Conservation (phyloP, 2,888 invertebrate genomes). For the Matsumyia berberina region DNA sequence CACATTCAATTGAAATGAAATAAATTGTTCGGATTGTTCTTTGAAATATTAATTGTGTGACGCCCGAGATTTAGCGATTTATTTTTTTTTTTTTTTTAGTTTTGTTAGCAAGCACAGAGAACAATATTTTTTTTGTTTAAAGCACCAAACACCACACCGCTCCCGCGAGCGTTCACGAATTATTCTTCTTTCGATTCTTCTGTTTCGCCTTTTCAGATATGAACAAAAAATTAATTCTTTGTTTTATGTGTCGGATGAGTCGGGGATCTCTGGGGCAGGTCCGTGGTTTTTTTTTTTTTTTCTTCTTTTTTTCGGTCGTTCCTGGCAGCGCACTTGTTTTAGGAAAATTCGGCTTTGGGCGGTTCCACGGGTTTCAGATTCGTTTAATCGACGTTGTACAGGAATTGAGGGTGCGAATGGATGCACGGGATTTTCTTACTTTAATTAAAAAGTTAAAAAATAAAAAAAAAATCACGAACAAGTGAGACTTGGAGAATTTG, state of each 20-base stretch:
- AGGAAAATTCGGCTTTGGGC: constrained; percentile 69
- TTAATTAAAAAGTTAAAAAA: constrained; percentile 68
- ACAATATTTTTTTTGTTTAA: constrained; percentile 29
- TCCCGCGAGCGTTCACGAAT: constrained; percentile 53
- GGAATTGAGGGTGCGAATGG: constrained; percentile 21
- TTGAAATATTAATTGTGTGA: constrained; percentile 42
- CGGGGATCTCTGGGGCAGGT: constrained; percentile 61
- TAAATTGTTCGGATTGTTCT: constrained; percentile 26
- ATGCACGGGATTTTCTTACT: constrained; percentile 43
- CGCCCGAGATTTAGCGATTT: constrained; percentile 57
- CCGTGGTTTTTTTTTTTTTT: constrained; percentile 58
- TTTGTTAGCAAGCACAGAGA: constrained; percentile 34
- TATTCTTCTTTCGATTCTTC: constrained; percentile 35
- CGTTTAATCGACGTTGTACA: constrained; percentile 40
- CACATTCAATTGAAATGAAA: constrained; percentile 41
- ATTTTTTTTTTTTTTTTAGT: constrained; percentile 37
- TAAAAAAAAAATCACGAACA: constrained; percentile 66
- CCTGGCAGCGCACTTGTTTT: constrained; percentile 70
- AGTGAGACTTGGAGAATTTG: constrained; percentile 61
- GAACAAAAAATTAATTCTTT: constrained; percentile 63
- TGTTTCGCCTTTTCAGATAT: constrained; percentile 36
- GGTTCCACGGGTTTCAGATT: constrained; percentile 67
- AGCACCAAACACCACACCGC: constrained; percentile 65
- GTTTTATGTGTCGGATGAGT: constrained; percentile 53
- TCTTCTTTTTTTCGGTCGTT: constrained; percentile 36